Evolutionary conservation across 2,797 vertebrate genomes (phyloP), one percentile per base, ranked within the genome.

Genomic region (Octomys mimax): DNA sequence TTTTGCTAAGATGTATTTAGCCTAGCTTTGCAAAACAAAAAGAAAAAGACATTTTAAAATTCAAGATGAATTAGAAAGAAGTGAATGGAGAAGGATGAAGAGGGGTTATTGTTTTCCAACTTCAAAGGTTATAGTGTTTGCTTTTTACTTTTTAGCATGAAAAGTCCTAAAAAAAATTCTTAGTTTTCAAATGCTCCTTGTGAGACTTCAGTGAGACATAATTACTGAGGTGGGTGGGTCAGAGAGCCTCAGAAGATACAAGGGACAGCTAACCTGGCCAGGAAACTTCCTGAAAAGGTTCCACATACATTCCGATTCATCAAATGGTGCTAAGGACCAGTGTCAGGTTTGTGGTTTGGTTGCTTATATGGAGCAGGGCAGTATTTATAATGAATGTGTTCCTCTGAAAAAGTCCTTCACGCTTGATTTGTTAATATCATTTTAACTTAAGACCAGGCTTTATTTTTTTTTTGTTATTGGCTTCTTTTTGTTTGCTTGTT

Each of bases 131-230:
- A 12, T 24, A 78, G 77, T 36, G 21, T 82, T 81, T 42, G 24
- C 79, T 78, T 91, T 78, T 87, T 7, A 5, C n/a, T 64, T 92
- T 93, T 79, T 61, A 92, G 42, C 62, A 39, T 79, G 73, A 89
- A 64, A 24, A 61, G 16, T 18, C 16, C 16, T 57, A 57, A 57
- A 57, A 52, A 13, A 77, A 75, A 59, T 77, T 87, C 68, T 78
- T 75, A 77, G 57, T 88, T 93, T 95, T 95, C 87, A 91, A 88
- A 66, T 62, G 33, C 83, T 84, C 28, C 71, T 71, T 77, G 49
- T 10, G 54, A 91, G 9, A 68, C 13, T 54, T 95, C 73, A 28
- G 0, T 64, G 70, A 96, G 26, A 83, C n/a, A 36, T 49, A 75
- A 52, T 91, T 96, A 28, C 19, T 36, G 84, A 21, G 61, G 36